Evolutionary conservation across 2,797 vertebrate species (phyloP), one percentile per base, ranked within the genome.

Genomic region (Gouania willdenowi): DNA sequence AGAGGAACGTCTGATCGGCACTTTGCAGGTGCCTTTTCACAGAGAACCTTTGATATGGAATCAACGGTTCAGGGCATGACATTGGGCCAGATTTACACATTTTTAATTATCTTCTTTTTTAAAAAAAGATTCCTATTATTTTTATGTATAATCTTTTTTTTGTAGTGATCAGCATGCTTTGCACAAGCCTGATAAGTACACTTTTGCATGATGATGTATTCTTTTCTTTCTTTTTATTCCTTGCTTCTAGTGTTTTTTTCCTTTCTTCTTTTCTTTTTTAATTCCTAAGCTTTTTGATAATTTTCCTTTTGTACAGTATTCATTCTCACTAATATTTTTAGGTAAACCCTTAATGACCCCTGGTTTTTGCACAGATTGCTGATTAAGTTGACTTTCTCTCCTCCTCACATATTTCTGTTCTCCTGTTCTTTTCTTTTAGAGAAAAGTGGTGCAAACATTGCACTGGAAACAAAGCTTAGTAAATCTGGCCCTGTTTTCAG

Each of bases 1-100:
- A 90, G 92, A 0, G 94, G 94, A 46, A 92, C 93, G 0, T 90
- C 92, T 2, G 95, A 98, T 74, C 83, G 92, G 51, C 95, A 97
- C 76, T 95, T 98, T 19, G 92, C 95, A 90, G 95, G 94, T 93
- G 71, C 8, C 19, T 20, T 19, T 19, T 20, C 19, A 4, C 1
- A 19, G 4, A 20, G 19, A n/a, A n/a, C 4, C 5, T 19, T n/a
- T n/a, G n/a, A n/a, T n/a, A n/a, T n/a, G n/a, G n/a, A n/a, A n/a
- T n/a, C n/a, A n/a, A n/a, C n/a, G n/a, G n/a, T n/a, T 44, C 20
- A 57, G 38, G 6, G 20, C 45, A 41, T 53, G 24, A 25, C 19
- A 4, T 42, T 38, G 68, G 77, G 66, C 75, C 74, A 78, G 71
- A 84, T 77, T 81, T 75, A 81, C 64, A 17, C 37, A 54, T 46